phyloP scores from a whole-genome alignment of 2,888 invertebrate genomes.

The Xanthorhoe designata region DNA sequence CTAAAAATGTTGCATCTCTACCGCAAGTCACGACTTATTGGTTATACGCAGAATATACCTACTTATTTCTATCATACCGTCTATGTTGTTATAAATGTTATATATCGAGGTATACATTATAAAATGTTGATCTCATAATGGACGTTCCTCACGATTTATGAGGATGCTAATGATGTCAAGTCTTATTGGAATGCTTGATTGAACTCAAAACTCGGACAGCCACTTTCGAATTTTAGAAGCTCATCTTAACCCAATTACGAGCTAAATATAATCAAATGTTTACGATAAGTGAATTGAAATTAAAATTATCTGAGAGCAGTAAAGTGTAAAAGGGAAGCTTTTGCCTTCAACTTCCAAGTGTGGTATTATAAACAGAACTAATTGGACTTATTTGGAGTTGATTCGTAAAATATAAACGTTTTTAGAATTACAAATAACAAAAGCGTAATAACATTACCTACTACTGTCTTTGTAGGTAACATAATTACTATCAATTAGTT shows the following conservation, averaged over 20 bases:
- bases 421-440: too few species aligned
- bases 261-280: constrained; percentile 8
- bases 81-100: background rate
- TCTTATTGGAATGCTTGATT: constrained; percentile 38
- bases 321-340: background rate
- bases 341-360: background rate
- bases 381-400: too few species aligned
- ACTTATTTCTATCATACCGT: constrained; percentile 10
- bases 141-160: constrained; percentile 43
- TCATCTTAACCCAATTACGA: constrained; percentile 25
- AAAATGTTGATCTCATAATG: constrained; percentile 44
- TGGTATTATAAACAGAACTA: too few species aligned
- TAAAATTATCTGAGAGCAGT: background rate
- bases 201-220: constrained; percentile 24
- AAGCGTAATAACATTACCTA: too few species aligned
- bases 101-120: constrained; percentile 7
- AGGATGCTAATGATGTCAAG: constrained; percentile 45
- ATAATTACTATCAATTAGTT: too few species aligned
- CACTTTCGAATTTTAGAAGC: constrained; percentile 28
- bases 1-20: background rate
- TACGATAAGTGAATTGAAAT: constrained; percentile 9
- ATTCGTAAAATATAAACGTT: too few species aligned
- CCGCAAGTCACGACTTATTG: constrained; percentile 38
- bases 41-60: constrained; percentile 22
- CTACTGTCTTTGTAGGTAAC: too few species aligned